phyloP scores from a whole-genome alignment of 2,888 invertebrate genomes.

The Diaphora mendica region DNA sequence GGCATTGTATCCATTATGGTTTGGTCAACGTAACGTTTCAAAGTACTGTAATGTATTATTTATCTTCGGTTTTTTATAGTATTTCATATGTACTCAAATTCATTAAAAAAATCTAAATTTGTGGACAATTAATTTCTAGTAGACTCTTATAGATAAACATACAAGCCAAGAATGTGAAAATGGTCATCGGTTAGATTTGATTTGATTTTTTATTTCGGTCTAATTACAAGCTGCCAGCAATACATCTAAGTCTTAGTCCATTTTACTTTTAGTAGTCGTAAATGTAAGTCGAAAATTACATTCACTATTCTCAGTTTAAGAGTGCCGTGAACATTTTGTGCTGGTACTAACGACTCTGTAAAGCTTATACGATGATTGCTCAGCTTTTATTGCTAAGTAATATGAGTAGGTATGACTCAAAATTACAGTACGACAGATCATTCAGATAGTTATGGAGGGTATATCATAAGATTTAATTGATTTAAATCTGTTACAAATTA shows the following conservation, averaged over 20 bases:
- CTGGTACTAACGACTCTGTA: conserved; percentile 19
- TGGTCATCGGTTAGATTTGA: background rate
- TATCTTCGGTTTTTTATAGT: background rate
- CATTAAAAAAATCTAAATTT: too few species aligned
- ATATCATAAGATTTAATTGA: background rate
- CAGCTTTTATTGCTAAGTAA: conserved; percentile 16
- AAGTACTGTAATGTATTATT: background rate
- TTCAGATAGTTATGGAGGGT: background rate
- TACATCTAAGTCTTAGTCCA: conserved; percentile 20
- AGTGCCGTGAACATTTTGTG: conserved; percentile 15
- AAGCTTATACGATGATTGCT: conserved; percentile 21
- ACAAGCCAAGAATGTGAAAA: too few species aligned
- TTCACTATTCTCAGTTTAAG: conserved; percentile 18
- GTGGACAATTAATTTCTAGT: too few species aligned
- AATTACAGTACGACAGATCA: background rate
- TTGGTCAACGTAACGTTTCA: background rate
- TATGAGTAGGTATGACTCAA: conserved; percentile 4
- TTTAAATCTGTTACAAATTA: background rate
- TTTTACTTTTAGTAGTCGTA: conserved; percentile 18
- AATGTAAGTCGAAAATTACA: conserved; percentile 22
- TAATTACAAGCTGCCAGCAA: background rate
- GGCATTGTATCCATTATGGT: background rate
- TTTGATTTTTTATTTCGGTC: background rate
- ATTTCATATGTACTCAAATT: too few species aligned
- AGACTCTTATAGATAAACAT: too few species aligned